Conservation (phyloP, 1,140 invertebrate species). For the Paracyclopina nana region DNA sequence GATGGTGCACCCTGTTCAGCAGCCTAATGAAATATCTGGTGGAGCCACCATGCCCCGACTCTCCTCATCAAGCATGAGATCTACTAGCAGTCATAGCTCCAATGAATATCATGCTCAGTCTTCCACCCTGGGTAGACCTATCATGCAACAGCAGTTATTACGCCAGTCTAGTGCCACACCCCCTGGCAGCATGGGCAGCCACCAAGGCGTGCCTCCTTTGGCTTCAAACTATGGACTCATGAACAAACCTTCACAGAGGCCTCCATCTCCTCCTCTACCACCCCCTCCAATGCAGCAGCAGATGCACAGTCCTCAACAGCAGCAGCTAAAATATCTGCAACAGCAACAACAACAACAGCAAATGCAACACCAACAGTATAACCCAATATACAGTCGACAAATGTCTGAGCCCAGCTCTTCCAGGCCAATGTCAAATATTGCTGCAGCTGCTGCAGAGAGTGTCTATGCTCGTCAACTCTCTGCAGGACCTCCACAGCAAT, state of each 20-base stretch:
- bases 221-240: not conserved
- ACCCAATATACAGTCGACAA: too few relatives aligned
- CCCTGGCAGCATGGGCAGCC: too few relatives aligned
- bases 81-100: not conserved
- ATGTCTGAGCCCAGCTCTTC: too few relatives aligned
- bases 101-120: too few relatives aligned
- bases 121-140: too few relatives aligned
- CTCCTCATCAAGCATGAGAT: constrained; percentile 6
- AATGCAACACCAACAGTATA: too few relatives aligned
- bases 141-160: too few relatives aligned
- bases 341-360: constrained; percentile 23
- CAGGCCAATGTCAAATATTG: too few relatives aligned
- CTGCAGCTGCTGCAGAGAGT: too few relatives aligned
- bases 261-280: constrained; percentile 48
- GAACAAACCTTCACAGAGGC: constrained; percentile 19
- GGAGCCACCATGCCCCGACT: constrained; percentile 12
- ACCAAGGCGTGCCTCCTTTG: not conserved
- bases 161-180: too few relatives aligned
- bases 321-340: constrained; percentile 6
- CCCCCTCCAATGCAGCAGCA: constrained; percentile 39
- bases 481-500: too few relatives aligned
- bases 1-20: constrained; percentile 27
- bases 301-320: constrained; percentile 29
- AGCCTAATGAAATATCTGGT: constrained; percentile 17
- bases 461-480: too few relatives aligned